Evolutionary conservation across 2,797 vertebrate species (phyloP), one percentile per base, ranked within the genome.

Genomic region (Nannoperca obscura): DNA sequence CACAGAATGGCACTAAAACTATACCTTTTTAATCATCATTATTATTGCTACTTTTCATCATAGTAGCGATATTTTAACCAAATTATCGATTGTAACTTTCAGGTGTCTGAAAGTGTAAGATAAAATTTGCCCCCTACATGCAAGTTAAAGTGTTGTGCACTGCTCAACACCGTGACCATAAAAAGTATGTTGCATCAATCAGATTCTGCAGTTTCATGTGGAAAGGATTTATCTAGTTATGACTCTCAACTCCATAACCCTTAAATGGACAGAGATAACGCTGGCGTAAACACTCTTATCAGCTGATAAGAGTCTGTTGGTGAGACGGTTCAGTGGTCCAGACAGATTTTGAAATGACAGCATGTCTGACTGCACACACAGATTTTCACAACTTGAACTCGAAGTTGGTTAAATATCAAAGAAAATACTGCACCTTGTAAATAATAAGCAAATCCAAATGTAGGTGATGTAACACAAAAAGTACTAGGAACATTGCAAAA

Each of bases 221-320:
- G 74, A 81, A 78, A 74, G 52, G 65, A 68, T 86, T 86, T 85
- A 86, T 88, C 78, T 27, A 82, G 65, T 88, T 89, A 81, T 80
- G 67, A 86, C 88, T 88, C 86, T 87, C 61, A 82, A 82, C 82
- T 86, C 72, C 65, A 80, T 63, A 87, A 74, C 77, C 82, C 80
- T 89, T 85, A 86, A 88, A 87, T 77, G 76, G 72, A 78, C 72
- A 84, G 80, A 75, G 89, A 93, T 91, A 92, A 85, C 71, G 40
- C 46, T n/a, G 71, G 69, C 42, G 70, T 86, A 88, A 92, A 89
- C 84, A 87, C 74, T 75, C 83, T 87, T 88, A 93, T 88, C 88
- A 84, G 76, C 78, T 74, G 85, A 89, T 88, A 88, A 79, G 73
- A 73, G 82, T 76, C n/a, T 78, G 76, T 53, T 67, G 66, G 71